A percentile compares a stretch with the other conserved stretches of the same genome.
Conservation (phyloP, 2,113 vertebrate genomes). For the Aramus guarauna region DNA sequence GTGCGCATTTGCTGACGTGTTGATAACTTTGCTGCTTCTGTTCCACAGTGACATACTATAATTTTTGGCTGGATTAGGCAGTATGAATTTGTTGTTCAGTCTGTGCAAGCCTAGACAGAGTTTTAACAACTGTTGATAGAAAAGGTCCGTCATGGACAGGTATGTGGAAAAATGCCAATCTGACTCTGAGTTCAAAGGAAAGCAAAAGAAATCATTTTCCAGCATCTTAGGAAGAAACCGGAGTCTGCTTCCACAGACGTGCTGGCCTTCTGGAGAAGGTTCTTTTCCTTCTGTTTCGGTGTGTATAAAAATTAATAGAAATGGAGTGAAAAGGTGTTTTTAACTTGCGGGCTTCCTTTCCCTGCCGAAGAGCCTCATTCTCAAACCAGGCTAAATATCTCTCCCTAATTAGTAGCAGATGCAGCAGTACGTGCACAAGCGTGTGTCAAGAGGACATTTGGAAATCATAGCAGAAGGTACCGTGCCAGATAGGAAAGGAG, state of each 20-base stretch:
- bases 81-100: background rate
- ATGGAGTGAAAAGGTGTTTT: background rate
- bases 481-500: slow-evolving; percentile 54
- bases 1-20: background rate
- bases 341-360: slow-evolving; percentile 17
- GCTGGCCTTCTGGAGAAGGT: background rate
- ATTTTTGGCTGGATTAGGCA: background rate
- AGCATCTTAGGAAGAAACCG: background rate
- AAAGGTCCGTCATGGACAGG: background rate
- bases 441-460: slow-evolving; percentile 37
- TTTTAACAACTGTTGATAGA: background rate
- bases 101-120: background rate
- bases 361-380: background rate
- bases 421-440: slow-evolving; percentile 17
- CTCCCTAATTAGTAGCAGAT: slow-evolving; percentile 65
- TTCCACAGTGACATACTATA: background rate
- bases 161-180: background rate
- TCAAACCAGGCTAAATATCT: slow-evolving; percentile 1
- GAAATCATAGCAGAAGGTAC: slow-evolving; percentile 29
- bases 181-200: background rate
- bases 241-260: background rate
- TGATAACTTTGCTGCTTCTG: background rate
- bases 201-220: background rate
- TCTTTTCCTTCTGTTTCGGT: background rate
- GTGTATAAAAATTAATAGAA: background rate